Evolutionary conservation across 2,113 vertebrate species (phyloP).

Genomic region (Casuarius casuarius): DNA sequence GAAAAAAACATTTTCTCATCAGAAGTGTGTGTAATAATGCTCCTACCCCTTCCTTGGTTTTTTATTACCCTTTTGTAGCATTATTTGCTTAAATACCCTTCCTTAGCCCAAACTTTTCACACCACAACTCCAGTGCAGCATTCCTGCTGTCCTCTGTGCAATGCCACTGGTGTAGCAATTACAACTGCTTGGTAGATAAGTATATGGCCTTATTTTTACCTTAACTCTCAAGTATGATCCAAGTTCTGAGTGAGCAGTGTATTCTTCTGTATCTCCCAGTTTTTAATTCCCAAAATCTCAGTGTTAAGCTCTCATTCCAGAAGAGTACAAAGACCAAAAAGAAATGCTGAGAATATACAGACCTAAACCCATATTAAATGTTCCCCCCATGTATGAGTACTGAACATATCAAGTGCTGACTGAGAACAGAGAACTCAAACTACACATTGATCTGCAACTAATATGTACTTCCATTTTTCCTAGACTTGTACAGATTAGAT

Average conservation of each 20-base stretch:
- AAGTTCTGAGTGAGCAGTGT: rapidly evolving
- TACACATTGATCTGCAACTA: not conserved
- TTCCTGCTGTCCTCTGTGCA: not conserved
- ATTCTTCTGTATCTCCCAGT: not conserved
- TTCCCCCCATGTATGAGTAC: not conserved
- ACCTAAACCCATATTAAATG: not conserved
- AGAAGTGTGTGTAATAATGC: not conserved
- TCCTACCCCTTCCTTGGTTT: not conserved
- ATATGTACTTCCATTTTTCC: not conserved
- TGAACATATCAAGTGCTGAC: not conserved
- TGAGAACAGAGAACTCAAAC: not conserved
- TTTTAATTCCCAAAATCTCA: not conserved
- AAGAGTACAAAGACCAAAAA: not conserved
- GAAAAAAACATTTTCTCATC: not conserved
- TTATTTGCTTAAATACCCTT: not conserved
- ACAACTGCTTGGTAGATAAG: not conserved
- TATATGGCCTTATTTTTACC: not conserved
- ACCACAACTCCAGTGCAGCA: not conserved
- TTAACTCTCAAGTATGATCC: not conserved
- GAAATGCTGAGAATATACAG: not conserved
- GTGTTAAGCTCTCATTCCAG: not conserved
- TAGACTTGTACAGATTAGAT: not conserved
- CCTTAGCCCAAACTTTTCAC: not conserved
- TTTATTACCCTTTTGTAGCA: not conserved
- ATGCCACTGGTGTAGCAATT: not conserved